A percentile compares a stretch with the other conserved stretches of the same genome.
These are phyloP conservation scores for Mystacornis crossleyi DNA, from an alignment of 2,113 vertebrate genomes.

Conservation along the genomic window DNA sequence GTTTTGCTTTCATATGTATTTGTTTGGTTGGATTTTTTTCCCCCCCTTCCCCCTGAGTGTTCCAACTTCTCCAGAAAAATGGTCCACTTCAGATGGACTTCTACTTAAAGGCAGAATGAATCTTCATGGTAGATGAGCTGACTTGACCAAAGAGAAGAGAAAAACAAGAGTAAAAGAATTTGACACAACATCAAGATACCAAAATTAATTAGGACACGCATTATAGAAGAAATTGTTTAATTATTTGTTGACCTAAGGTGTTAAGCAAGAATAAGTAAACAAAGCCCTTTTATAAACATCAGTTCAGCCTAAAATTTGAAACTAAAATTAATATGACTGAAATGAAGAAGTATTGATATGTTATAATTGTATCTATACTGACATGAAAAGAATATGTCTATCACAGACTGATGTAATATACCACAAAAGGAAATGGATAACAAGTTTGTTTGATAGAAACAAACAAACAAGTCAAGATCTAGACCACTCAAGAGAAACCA, in stretches of 20 bases:
- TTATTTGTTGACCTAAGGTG: not conserved
- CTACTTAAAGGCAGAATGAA: not conserved
- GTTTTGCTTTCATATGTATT: not conserved
- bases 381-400: not conserved
- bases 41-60: rapidly evolving
- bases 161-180: not conserved
- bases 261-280: not conserved
- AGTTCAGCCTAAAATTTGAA: not conserved
- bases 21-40: not conserved
- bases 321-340: not conserved
- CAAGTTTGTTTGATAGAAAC: too few species aligned
- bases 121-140: not conserved
- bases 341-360: not conserved
- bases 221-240: not conserved
- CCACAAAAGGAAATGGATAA: not conserved
- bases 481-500: not conserved
- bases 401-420: not conserved
- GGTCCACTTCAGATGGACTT: not conserved
- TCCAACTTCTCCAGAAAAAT: not conserved
- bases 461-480: not conserved
- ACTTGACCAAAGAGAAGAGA: not conserved
- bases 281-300: not conserved
- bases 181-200: not conserved
- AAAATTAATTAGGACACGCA: not conserved
- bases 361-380: not conserved